Percentiles rank a stretch among this genome's conserved stretches.
phyloP scores from a whole-genome alignment of 2,888 invertebrate genomes.

The Laspeyria flexula region DNA sequence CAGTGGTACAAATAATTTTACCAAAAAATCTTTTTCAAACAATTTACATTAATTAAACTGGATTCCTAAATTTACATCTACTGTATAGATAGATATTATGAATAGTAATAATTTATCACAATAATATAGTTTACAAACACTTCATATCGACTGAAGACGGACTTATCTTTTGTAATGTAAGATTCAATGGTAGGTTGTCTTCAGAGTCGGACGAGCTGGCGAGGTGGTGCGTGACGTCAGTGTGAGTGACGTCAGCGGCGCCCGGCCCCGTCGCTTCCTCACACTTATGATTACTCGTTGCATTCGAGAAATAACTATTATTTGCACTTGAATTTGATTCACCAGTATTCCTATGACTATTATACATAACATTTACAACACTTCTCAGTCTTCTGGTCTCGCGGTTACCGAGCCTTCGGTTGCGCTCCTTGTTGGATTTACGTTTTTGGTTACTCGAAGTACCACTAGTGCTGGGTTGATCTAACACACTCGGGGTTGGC shows the following conservation, averaged over 20 bases:
- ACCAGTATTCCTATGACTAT: conserved; percentile 46
- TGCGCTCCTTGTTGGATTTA: conserved; percentile 24
- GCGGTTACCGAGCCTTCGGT: conserved; percentile 43
- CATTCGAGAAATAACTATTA: conserved; percentile 31
- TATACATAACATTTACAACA: conserved; percentile 71
- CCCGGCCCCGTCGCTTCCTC: conserved; percentile 19
- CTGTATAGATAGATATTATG: conserved; percentile 21
- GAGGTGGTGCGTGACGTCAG: neutral
- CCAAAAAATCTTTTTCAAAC: conserved; percentile 4
- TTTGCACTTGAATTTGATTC: conserved; percentile 51
- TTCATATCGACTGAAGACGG: conserved; percentile 35
- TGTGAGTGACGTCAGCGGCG: neutral
- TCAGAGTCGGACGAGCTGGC: conserved; percentile 63
- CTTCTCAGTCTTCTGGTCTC: conserved; percentile 74
- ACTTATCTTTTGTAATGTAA: conserved; percentile 59
- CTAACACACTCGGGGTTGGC: neutral
- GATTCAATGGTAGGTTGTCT: conserved; percentile 72
- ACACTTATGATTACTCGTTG: conserved; percentile 16
- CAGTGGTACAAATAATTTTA: conserved; percentile 11
- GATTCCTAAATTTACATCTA: conserved; percentile 5
- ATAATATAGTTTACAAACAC: conserved; percentile 29
- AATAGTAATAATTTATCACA: conserved; percentile 49
- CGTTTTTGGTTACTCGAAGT: conserved; percentile 7
- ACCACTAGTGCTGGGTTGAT: conserved; percentile 18
- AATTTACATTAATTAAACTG: conserved; percentile 1